A percentile compares a stretch with the other conserved stretches of the same genome.
These are phyloP conservation scores for Eidolon dupreanum DNA, from an alignment of 2,797 vertebrate genomes.

Conservation along the genomic window DNA sequence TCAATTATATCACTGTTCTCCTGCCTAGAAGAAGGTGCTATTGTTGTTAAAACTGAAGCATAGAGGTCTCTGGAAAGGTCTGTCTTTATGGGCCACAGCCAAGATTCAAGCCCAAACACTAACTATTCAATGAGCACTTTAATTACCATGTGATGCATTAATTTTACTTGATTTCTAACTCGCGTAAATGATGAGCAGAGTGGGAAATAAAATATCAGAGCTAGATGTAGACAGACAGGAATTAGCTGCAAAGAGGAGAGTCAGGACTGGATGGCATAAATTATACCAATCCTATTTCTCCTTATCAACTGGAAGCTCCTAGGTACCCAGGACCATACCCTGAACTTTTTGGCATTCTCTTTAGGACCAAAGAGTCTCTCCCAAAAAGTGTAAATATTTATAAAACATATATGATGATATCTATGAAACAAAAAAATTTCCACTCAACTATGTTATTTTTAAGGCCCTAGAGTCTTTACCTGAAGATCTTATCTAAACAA, in stretches of 20 bases:
- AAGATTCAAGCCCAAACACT: not conserved
- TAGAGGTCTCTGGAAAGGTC: not conserved
- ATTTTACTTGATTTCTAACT: not conserved
- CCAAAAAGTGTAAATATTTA: not conserved
- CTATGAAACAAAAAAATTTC: conserved; percentile 9
- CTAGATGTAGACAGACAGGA: not conserved
- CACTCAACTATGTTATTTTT: not conserved
- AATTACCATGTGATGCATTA: too few species aligned
- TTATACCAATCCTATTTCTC: not conserved
- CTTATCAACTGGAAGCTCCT: not conserved
- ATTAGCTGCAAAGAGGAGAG: not conserved
- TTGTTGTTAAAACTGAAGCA: not conserved
- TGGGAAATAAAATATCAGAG: not conserved
- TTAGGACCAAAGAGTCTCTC: not conserved
- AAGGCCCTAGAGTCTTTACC: not conserved
- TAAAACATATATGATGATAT: not conserved
- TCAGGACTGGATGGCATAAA: too few species aligned
- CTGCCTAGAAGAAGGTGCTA: not conserved
- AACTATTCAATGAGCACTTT: not conserved
- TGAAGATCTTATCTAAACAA: not conserved
- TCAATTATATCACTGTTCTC: not conserved
- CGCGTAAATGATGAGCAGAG: not conserved
- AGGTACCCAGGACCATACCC: not conserved
- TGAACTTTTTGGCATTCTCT: not conserved
- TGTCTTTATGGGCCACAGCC: not conserved